Percentiles rank a stretch among this genome's conserved stretches.
Evolutionary conservation across 2,113 vertebrate genomes (phyloP).

Genomic region (Romanogobio albipinnatus): DNA sequence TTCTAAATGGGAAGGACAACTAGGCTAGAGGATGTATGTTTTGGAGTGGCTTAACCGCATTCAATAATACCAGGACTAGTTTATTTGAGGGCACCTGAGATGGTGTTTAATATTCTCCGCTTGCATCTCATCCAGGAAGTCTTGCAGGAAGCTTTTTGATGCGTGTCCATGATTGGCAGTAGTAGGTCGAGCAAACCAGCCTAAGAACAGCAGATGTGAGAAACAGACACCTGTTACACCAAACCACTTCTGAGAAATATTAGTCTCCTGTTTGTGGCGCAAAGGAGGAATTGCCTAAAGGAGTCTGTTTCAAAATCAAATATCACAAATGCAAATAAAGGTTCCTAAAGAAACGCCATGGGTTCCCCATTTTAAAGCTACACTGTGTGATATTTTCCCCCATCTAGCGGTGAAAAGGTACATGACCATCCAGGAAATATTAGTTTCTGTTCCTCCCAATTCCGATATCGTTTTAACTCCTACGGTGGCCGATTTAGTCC

Average conservation of each 20-base stretch:
- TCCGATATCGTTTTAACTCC: no score
- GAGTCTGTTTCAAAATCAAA: neutral
- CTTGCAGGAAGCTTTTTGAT: constrained; percentile 65
- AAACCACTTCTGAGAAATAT: neutral
- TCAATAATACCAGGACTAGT: neutral
- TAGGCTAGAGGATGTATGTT: neutral
- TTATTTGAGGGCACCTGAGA: constrained; percentile 79
- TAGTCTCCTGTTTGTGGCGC: neutral
- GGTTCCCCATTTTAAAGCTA: no score
- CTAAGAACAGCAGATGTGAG: constrained; percentile 65
- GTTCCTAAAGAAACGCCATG: no score
- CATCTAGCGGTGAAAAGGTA: no score
- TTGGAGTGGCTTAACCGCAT: neutral
- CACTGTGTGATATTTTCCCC: no score
- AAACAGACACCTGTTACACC: constrained; percentile 18
- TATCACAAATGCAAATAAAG: neutral
- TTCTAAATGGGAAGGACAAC: no score
- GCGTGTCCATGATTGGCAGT: neutral
- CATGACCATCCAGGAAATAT: no score
- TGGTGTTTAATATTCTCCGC: constrained; percentile 85
- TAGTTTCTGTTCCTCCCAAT: no score
- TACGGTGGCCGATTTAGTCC: no score
- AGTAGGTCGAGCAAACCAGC: constrained; percentile 84
- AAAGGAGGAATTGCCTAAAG: neutral
- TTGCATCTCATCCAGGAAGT: constrained; percentile 87